Evolutionary conservation across 2,113 vertebrate species (phyloP).

Genomic region (Chaenocephalus aceratus): DNA sequence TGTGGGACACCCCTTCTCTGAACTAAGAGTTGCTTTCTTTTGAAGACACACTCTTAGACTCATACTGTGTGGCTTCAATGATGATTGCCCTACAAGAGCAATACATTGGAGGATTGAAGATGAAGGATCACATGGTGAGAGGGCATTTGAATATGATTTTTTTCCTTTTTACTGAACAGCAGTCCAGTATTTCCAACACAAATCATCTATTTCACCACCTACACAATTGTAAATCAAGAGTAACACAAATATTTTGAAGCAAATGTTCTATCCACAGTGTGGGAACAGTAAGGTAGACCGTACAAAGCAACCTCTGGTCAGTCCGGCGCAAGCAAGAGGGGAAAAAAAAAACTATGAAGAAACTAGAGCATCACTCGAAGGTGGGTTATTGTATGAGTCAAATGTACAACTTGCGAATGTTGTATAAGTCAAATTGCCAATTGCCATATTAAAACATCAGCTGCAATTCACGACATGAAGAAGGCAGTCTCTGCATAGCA

Average conservation of each 20-base stretch:
- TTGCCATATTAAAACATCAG: too few relatives aligned
- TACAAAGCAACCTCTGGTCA: conserved; percentile 34
- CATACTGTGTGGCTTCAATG: not conserved
- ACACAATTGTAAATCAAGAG: conserved; percentile 61
- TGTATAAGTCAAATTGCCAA: too few relatives aligned
- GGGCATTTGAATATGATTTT: conserved; percentile 22
- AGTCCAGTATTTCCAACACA: conserved; percentile 62
- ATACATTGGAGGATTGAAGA: conserved; percentile 24
- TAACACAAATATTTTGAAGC: conserved; percentile 64
- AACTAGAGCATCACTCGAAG: too few relatives aligned
- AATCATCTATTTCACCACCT: conserved; percentile 60
- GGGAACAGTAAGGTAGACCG: conserved; percentile 63
- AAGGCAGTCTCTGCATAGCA: too few relatives aligned
- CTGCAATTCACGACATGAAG: too few relatives aligned
- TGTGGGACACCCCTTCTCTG: conserved; percentile 3
- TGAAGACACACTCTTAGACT: conserved; percentile 6
- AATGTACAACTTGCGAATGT: too few relatives aligned
- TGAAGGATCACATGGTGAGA: conserved; percentile 31
- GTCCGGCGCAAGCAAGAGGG: too few relatives aligned
- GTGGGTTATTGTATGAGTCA: too few relatives aligned
- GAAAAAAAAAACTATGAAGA: too few relatives aligned
- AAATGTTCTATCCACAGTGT: conserved; percentile 63
- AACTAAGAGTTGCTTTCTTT: not conserved
- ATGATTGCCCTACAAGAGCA: conserved; percentile 4
- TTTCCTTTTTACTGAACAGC: conserved; percentile 28